These are phyloP conservation scores for Polypedilum vanderplanki DNA, from an alignment of 1,140 invertebrate species.

Conservation along the genomic window DNA sequence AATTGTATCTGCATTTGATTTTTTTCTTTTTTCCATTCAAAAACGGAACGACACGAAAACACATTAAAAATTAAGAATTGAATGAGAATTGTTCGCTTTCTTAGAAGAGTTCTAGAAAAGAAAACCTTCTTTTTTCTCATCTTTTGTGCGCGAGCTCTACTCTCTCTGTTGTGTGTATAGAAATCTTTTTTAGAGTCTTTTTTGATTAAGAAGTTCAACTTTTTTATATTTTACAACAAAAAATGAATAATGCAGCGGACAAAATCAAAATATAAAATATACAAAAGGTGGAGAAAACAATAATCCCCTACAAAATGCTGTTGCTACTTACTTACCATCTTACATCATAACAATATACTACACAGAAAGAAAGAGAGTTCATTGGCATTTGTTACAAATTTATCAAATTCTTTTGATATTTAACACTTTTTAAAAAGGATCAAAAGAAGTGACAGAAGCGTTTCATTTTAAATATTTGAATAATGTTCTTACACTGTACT, in stretches of 20 bases:
- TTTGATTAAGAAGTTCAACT: background rate
- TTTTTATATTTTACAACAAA: background rate
- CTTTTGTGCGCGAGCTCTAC: background rate
- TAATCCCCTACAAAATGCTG: background rate
- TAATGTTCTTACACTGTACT: no score
- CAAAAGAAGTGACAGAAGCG: no score
- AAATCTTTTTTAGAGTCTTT: background rate
- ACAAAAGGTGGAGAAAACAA: conserved; percentile 7
- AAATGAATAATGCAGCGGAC: conserved; percentile 11
- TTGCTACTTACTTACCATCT: background rate
- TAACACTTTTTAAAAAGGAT: no score
- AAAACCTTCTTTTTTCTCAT: background rate
- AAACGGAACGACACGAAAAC: conserved; percentile 23
- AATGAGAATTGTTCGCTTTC: conserved; percentile 24
- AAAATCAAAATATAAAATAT: background rate
- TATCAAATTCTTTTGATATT: no score
- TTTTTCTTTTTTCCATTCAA: background rate
- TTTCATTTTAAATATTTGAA: no score
- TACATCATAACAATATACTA: no score
- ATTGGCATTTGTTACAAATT: background rate
- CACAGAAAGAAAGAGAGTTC: background rate
- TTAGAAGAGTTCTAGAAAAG: background rate
- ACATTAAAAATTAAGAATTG: conserved; percentile 29
- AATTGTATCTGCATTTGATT: conserved; percentile 29
- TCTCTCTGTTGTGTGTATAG: background rate